These are phyloP conservation scores for Encarsia formosa DNA, from an alignment of 2,888 invertebrate species.

Conservation along the genomic window DNA sequence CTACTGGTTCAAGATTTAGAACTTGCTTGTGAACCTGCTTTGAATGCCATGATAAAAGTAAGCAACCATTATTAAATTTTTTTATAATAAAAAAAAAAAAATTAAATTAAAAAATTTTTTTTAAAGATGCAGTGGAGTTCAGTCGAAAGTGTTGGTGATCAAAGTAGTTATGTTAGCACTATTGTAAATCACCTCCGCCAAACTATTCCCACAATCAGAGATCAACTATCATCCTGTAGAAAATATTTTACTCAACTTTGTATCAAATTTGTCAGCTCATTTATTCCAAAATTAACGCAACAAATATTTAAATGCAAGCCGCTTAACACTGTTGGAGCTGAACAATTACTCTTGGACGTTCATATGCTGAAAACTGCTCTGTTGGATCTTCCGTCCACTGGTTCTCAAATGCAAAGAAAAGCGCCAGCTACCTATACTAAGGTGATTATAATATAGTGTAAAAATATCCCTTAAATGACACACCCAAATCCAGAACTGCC, in stretches of 20 bases:
- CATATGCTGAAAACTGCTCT: constrained; percentile 92
- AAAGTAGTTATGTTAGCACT: constrained; percentile 89
- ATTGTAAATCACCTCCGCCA: constrained; percentile 83
- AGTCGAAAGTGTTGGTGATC: constrained; percentile 93
- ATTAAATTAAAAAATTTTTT: constrained; percentile 4
- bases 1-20: constrained; percentile 92
- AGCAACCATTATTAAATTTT: constrained; percentile 16
- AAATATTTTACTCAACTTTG: constrained; percentile 99
- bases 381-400: constrained; percentile 89
- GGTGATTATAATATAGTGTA: no score
- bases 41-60: constrained; percentile 89
- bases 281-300: constrained; percentile 91
- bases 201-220: constrained; percentile 82
- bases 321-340: constrained; percentile 78
- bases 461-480: no score
- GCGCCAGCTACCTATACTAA: constrained; percentile 85
- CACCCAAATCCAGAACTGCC: no score
- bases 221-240: constrained; percentile 83
- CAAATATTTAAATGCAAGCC: constrained; percentile 89
- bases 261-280: constrained; percentile 88
- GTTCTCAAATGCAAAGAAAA: constrained; percentile 81
- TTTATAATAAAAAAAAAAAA: neutral
- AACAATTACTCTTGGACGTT: constrained; percentile 89
- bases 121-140: constrained; percentile 81
- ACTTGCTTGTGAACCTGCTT: constrained; percentile 86